A percentile compares a stretch with the other conserved stretches of the same genome.
phyloP scores from a whole-genome alignment of 2,888 invertebrate species.

The Heliconius erato region DNA sequence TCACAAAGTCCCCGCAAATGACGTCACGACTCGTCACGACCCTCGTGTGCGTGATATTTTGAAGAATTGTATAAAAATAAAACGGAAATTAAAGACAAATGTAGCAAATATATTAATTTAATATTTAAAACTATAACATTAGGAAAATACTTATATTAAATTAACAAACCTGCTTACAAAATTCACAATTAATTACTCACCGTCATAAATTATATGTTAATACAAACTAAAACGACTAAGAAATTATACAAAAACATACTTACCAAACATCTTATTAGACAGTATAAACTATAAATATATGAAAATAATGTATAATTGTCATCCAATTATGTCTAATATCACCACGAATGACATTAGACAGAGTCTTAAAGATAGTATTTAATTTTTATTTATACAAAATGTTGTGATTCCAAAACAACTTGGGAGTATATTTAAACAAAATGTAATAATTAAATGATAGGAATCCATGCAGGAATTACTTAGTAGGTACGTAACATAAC shows the following conservation, averaged over 20 bases:
- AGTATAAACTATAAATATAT: slow-evolving; percentile 10
- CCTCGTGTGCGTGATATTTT: not conserved
- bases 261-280: slow-evolving; percentile 45
- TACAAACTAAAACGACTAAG: slow-evolving; percentile 9
- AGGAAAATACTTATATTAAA: slow-evolving; percentile 39
- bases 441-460: not conserved
- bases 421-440: not conserved
- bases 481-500: not conserved
- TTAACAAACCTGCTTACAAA: slow-evolving; percentile 11
- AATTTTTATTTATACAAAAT: not conserved
- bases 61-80: not conserved
- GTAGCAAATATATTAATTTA: not conserved
- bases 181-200: slow-evolving; percentile 1
- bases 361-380: not conserved
- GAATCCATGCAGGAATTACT: no score
- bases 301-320: slow-evolving; percentile 18
- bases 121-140: slow-evolving; percentile 26
- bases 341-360: slow-evolving; percentile 9
- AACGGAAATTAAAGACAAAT: not conserved
- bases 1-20: no score
- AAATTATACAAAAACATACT: slow-evolving; percentile 45
- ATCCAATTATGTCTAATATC: not conserved
- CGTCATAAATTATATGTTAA: slow-evolving; percentile 4
- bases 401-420: not conserved
- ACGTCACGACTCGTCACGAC: no score